A percentile compares a stretch with the other conserved stretches of the same genome.
phyloP scores from a whole-genome alignment of 2,797 vertebrate species.

The Anas capensis region DNA sequence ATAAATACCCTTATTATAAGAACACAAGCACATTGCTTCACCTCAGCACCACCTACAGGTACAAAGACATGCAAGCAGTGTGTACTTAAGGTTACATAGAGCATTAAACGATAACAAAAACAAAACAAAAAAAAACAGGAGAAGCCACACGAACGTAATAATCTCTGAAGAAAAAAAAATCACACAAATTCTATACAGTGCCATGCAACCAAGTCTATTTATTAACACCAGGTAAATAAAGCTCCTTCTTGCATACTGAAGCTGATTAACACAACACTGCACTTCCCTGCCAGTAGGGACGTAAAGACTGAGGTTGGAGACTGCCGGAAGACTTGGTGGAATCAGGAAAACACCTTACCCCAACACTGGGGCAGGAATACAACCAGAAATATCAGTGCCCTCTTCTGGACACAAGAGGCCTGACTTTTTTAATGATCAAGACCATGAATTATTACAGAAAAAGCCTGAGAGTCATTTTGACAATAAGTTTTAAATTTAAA shows the following conservation, averaged over 20 bases:
- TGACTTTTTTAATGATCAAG: not conserved
- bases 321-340: not conserved
- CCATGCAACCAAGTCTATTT: not conserved
- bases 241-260: not conserved
- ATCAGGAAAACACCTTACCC: not conserved
- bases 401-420: slow-evolving; percentile 32
- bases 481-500: not conserved
- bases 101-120: not conserved
- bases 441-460: not conserved
- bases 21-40: not conserved
- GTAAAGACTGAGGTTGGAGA: rapidly evolving
- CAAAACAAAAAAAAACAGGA: not conserved
- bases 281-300: not conserved
- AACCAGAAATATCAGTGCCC: slow-evolving; percentile 18
- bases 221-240: not conserved
- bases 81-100: rapidly evolving
- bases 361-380: not conserved
- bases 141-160: not conserved
- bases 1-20: slow-evolving; percentile 78
- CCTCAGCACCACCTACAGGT: not conserved
- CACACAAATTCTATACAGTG: not conserved
- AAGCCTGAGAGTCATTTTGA: not conserved
- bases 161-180: not conserved
- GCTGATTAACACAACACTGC: not conserved
- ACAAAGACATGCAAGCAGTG: not conserved